phyloP scores from a whole-genome alignment of 2,113 vertebrate genomes.

The Colossoma macropomum region DNA sequence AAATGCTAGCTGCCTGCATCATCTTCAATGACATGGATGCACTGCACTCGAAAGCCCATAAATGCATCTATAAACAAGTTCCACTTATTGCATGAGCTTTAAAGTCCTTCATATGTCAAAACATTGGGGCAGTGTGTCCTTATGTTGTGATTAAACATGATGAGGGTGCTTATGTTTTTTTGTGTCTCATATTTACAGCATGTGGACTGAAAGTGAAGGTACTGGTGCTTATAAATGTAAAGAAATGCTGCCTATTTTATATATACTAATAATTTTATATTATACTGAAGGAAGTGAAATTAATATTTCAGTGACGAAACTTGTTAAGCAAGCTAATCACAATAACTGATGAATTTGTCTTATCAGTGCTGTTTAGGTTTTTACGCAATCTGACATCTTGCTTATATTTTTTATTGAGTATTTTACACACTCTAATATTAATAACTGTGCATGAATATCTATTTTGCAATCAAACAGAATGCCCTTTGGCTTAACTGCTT shows the following conservation, averaged over 20 bases:
- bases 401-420: not conserved
- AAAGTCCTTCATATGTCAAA: not conserved
- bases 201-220: not conserved
- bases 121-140: not conserved
- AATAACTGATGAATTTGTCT: not conserved
- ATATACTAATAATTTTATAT: not conserved
- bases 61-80: constrained; percentile 9
- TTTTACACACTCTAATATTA: not conserved
- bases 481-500: constrained; percentile 1
- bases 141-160: not conserved
- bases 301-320: not conserved
- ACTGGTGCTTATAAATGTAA: not conserved
- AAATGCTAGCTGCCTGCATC: no score
- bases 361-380: no score
- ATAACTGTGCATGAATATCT: not conserved
- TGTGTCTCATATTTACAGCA: not conserved
- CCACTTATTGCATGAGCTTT: constrained; percentile 5
- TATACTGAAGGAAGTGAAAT: not conserved
- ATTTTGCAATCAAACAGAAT: not conserved
- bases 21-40: not conserved
- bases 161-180: not conserved
- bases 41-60: not conserved
- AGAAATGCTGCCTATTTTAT: not conserved
- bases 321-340: not conserved
- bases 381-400: not conserved